Conservation (phyloP, 2,797 vertebrate genomes). For the Dryobates pubescens region DNA sequence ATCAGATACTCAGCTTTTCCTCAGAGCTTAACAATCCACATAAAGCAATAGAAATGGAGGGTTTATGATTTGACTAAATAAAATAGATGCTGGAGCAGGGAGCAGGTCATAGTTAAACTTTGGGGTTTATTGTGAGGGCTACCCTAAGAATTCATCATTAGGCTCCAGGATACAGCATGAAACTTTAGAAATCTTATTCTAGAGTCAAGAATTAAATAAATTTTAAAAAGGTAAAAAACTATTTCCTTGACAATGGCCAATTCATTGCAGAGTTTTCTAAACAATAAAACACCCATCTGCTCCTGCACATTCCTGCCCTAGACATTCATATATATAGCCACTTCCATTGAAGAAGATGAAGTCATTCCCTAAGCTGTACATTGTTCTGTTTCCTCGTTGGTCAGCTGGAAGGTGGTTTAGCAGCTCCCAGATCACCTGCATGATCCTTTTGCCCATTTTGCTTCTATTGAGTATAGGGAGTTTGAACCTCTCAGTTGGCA, state of each 20-base stretch:
- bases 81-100: background rate
- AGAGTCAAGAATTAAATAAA: background rate
- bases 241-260: background rate
- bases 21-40: background rate
- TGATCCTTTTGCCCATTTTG: background rate
- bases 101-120: background rate
- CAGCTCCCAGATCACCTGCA: background rate
- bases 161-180: background rate
- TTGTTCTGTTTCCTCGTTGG: fast-evolving
- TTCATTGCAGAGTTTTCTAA: background rate
- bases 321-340: background rate
- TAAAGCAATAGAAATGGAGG: background rate
- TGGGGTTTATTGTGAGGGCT: fast-evolving
- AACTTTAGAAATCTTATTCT: background rate
- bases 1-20: background rate
- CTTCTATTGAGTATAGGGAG: background rate
- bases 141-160: background rate
- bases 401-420: background rate
- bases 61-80: background rate
- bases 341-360: background rate
- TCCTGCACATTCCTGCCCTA: background rate
- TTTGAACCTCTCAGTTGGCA: background rate
- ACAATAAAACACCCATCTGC: background rate
- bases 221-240: background rate
- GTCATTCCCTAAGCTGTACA: background rate